Percentiles rank a stretch among this genome's conserved stretches.
These are phyloP conservation scores for Phataginus tetradactyla DNA, from an alignment of 2,797 vertebrate species.

Conservation along the genomic window DNA sequence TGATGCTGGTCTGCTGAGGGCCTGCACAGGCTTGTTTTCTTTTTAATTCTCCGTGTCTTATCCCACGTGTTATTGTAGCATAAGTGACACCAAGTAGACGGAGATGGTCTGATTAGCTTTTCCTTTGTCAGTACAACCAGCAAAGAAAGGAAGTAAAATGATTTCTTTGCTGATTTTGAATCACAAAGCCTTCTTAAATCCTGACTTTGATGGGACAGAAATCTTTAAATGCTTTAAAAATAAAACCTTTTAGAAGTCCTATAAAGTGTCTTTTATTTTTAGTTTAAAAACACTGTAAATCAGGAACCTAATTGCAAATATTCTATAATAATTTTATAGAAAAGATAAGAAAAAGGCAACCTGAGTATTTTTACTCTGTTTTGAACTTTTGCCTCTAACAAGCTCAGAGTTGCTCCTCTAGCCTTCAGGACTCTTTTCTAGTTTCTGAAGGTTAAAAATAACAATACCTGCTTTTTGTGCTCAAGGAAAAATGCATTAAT, in stretches of 20 bases:
- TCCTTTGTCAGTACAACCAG: background rate
- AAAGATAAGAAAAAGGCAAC: background rate
- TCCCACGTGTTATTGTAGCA: background rate
- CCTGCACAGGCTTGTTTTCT: background rate
- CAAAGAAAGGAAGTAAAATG: background rate
- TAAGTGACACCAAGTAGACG: background rate
- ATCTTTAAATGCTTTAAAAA: background rate
- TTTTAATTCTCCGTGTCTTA: background rate
- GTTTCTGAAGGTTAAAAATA: slow-evolving; percentile 27
- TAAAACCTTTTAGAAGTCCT: background rate
- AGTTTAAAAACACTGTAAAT: background rate
- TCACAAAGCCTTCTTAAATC: background rate
- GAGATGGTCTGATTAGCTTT: background rate
- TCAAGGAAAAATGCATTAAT: background rate
- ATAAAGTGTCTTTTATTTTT: background rate
- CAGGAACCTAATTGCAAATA: background rate
- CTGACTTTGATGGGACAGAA: background rate
- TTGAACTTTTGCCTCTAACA: background rate
- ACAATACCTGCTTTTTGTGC: background rate
- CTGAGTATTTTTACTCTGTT: slow-evolving; percentile 4
- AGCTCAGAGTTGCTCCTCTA: background rate
- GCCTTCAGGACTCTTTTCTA: background rate
- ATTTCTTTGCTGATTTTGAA: background rate
- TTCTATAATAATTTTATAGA: background rate
- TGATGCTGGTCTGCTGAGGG: background rate